phyloP scores from a whole-genome alignment of 2,797 vertebrate genomes.

The Phaenicophaeus curvirostris region DNA sequence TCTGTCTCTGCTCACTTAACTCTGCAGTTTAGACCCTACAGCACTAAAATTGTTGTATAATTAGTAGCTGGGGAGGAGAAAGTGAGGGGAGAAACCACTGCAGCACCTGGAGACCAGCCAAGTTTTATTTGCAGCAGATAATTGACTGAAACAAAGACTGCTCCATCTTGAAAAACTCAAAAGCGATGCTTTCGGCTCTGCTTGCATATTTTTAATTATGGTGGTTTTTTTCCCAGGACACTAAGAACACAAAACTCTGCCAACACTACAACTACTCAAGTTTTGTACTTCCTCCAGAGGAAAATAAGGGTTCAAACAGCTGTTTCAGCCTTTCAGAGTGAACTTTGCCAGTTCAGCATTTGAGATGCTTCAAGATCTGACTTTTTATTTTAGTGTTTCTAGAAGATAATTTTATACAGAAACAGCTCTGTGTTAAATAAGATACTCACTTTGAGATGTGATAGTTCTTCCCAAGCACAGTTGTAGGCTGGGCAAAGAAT shows the following conservation, averaged over 20 bases:
- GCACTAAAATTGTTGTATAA: neutral
- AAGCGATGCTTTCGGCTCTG: neutral
- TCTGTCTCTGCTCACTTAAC: neutral
- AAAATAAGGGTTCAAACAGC: neutral
- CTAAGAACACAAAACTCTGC: neutral
- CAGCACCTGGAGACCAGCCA: neutral
- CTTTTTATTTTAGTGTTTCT: neutral
- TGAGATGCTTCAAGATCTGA: neutral
- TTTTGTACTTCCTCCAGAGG: neutral
- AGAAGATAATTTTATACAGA: accelerated
- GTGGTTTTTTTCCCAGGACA: neutral
- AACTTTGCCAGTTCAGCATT: neutral
- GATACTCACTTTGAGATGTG: neutral
- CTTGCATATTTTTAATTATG: neutral
- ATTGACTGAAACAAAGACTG: neutral
- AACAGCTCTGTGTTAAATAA: neutral
- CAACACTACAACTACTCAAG: neutral
- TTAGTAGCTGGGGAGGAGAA: neutral
- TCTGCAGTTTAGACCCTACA: neutral
- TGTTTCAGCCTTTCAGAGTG: neutral
- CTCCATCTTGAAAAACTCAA: neutral
- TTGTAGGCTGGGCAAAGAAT: too few species aligned
- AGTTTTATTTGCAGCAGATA: neutral
- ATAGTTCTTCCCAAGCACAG: neutral
- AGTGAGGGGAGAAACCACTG: neutral